Evolutionary conservation across 2,888 invertebrate genomes (phyloP), one percentile per base, ranked within the genome.

Genomic region (Lepidonotus clava): DNA sequence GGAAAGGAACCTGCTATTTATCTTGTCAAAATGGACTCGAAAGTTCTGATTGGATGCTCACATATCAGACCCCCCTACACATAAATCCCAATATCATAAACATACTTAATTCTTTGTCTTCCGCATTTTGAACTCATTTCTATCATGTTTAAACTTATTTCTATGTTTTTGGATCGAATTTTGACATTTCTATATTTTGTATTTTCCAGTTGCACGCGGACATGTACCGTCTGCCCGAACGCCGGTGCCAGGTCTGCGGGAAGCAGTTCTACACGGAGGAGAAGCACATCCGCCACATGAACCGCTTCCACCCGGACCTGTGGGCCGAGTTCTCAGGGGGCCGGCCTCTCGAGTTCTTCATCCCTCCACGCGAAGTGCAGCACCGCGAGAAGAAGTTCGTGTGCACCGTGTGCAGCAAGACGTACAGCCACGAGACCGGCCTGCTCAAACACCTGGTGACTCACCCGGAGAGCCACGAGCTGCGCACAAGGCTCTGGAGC

Each of bases 211-310:
- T 89, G 18, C 87, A 87, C 36, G 85, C 88, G 5, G 84, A 56
- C 38, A 86, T 89, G 56, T 87, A 88, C n/a, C 86, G 87, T 14
- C 87, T 88, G 38, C 87, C 88, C 28, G 90, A 90, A 83, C 86
- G 90, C 41, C 89, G 84, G n/a, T 90, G 90, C 84, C 89, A 89
- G 86, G 88, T 90, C 21, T 90, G 90, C 80, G 90, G 90, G 84
- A 89, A 90, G 71, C 87, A 89, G 32, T 89, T 88, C 87, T 41
- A 85, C 2, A 86, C 86, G 28, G 89, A 89, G 51, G 89, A 88
- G 85, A 41, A 85, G 21, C 89, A 90, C 83, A 89, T 88, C 86
- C 83, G 84, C n/a, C 90, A 90, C 87, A 89, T 90, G 56, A 89
- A 90, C 87, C 88, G 88, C 77, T 86, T 86, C 71, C 90, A 90